Evolutionary conservation across 1,140 invertebrate species (phyloP).

Genomic region (Papilio dardanus): DNA sequence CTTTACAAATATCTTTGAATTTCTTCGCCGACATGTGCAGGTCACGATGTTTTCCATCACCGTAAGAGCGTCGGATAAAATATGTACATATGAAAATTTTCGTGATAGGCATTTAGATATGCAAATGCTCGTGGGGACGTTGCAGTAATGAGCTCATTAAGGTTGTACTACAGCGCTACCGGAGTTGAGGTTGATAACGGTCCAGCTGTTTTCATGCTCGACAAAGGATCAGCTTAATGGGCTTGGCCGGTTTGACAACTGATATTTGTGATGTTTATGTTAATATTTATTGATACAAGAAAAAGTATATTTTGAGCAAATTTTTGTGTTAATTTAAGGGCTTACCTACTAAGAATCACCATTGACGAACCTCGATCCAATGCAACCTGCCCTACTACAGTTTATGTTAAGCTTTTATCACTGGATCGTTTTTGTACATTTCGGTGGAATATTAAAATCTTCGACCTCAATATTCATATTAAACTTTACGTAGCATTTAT

Average conservation of each 20-base stretch:
- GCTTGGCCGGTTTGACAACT: conserved; percentile 1
- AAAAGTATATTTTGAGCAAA: too few relatives aligned
- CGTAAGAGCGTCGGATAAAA: too few relatives aligned
- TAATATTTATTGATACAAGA: too few relatives aligned
- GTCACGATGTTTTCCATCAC: too few relatives aligned
- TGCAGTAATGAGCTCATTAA: conserved; percentile 74
- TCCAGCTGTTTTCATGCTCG: conserved; percentile 51
- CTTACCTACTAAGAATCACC: too few relatives aligned
- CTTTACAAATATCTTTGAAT: too few relatives aligned
- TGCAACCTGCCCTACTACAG: too few relatives aligned
- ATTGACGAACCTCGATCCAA: neutral
- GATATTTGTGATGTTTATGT: neutral
- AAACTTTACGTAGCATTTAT: too few relatives aligned
- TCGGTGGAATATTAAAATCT: neutral
- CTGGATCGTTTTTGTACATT: neutral
- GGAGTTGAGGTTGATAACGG: conserved; percentile 56
- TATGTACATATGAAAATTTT: too few relatives aligned
- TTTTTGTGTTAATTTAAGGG: too few relatives aligned
- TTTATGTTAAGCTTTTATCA: neutral
- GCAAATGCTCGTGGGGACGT: conserved; percentile 58
- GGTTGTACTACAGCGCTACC: conserved; percentile 51
- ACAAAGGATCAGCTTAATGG: conserved; percentile 41
- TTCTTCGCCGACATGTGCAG: too few relatives aligned
- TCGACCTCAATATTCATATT: neutral
- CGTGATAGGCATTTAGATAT: too few relatives aligned